Base-by-base conservation (phyloP, 2,888 invertebrate genomes). In the Allolobophora icterica region DNA sequence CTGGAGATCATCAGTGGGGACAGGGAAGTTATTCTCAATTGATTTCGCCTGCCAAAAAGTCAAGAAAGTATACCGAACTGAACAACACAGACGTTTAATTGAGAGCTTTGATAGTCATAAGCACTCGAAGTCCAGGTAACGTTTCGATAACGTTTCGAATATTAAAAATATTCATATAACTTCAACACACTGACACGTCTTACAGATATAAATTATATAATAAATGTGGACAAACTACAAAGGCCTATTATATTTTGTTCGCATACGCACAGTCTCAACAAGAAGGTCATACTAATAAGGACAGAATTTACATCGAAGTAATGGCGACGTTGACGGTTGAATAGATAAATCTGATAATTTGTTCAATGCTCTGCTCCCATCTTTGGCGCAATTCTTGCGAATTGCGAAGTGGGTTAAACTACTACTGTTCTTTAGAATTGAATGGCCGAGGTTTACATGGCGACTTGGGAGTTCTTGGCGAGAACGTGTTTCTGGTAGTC, bases 381-480 rank as follows among this genome's bases (percentile, higher is more conserved):
- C 71, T n/a, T 45, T 45, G 17, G 8, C 1, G 45, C 19, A 45
- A 45, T 45, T 45, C 8, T 45, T n/a, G 71, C n/a, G 71, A 71
- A 71, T 8, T 30, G 71, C 30, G 5, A n/a, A 71, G n/a, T n/a
- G 71, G 71, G n/a, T 71, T 71, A 4, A n/a, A n/a, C n/a, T 17
- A n/a, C n/a, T 17, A 71, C 11, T 71, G 71, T 71, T n/a, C 71
- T 8, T 71, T 71, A 8, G 71, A 71, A n/a, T 11, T n/a, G 71
- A 71, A n/a, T n/a, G 8, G n/a, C 13, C 71, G 71, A 71, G 30
- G 11, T 30, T 90, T 89, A 92, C 90, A 90, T 91, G 45, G 91
- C 84, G 38, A 92, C 91, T 89, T 95, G 95, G 0, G 95, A 93
- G 91, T 95, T 95, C 92, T 94, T 94, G 71, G 95, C 94, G 24